Conservation (phyloP, 2,797 vertebrate species). For the Enteromius argenteus region DNA sequence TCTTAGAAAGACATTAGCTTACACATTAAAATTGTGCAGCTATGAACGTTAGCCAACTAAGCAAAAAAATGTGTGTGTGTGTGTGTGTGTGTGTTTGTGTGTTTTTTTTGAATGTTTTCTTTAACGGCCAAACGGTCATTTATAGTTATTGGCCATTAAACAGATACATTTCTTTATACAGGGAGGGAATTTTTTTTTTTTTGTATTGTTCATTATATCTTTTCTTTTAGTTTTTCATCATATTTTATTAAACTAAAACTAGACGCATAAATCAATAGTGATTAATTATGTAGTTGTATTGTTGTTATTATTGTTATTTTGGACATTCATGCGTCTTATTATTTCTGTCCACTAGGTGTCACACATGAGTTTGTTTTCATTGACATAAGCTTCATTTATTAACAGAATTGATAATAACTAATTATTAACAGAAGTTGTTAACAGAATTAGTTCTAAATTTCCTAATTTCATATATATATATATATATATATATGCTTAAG, state of each 20-base stretch:
- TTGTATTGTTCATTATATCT: not conserved
- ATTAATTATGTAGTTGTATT: not conserved
- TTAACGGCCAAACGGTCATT: not conserved
- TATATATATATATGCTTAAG: no score
- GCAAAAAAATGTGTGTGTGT: not conserved
- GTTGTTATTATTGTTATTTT: not conserved
- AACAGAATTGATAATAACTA: not conserved
- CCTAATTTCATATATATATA: not conserved
- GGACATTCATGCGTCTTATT: not conserved
- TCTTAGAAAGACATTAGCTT: not conserved
- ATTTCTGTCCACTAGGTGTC: constrained; percentile 14
- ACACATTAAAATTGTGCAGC: not conserved
- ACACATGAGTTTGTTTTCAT: not conserved
- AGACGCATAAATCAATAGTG: not conserved
- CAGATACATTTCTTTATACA: not conserved
- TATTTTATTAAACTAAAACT: not conserved
- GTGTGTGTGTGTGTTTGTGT: no score
- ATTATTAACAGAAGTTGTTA: not conserved
- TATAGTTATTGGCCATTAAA: not conserved
- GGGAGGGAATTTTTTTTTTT: not conserved
- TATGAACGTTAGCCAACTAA: not conserved
- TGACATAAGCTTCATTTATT: not conserved
- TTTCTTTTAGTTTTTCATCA: not conserved
- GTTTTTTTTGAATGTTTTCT: no score
- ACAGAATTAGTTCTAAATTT: not conserved